Evolutionary conservation across 2,797 vertebrate species (phyloP), one percentile per base, ranked within the genome.

Genomic region (Sebastes minor): DNA sequence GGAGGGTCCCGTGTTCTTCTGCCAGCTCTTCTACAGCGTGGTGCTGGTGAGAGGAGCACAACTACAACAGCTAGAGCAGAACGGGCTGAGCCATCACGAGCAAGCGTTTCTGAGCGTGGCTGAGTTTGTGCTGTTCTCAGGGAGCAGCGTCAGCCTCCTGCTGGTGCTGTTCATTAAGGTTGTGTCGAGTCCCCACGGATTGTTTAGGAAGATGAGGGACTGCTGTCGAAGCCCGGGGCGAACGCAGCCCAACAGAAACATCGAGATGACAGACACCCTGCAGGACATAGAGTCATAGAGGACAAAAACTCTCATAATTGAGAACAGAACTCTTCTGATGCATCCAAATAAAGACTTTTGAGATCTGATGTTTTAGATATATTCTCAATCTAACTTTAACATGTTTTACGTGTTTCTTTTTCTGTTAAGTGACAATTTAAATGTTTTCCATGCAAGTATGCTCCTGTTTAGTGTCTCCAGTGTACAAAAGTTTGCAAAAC

Each of bases 41-140:
- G 91, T 72, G 59, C 90, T 97, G 61, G 77, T 97, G 71, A 89
- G 88, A 66, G 94, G 89, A 61, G 89, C 91, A 10, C 42, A 22
- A 0, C 23, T 92, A 35, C 89, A 89, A 11, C 30, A 8, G 7
- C n/a, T 92, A 49, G 89, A 88, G 10, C 30, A 8, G 7, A 71
- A 38, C 4, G 2, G 1, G 42, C 57, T 77, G 42, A 87, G 35
- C 53, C 52, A 0, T n/a, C 70, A 0, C 1, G 78, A 96, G 0
- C 61, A 86, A 22, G 90, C 95, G 0, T 78, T 95, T 74, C 87
- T 95, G 91, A 96, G 91, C 32, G 92, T 95, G 38, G 94, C 95
- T 0, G 96, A 97, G 85, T 91, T 96, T 8, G 91, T 94, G 12
- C 1, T 97, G 78, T 97, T 95, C 84, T 91, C 87, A 0, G 95